Percentiles rank a stretch among this genome's conserved stretches.
Evolutionary conservation across 2,888 invertebrate genomes (phyloP).

Genomic region (Xiphydria camelus): DNA sequence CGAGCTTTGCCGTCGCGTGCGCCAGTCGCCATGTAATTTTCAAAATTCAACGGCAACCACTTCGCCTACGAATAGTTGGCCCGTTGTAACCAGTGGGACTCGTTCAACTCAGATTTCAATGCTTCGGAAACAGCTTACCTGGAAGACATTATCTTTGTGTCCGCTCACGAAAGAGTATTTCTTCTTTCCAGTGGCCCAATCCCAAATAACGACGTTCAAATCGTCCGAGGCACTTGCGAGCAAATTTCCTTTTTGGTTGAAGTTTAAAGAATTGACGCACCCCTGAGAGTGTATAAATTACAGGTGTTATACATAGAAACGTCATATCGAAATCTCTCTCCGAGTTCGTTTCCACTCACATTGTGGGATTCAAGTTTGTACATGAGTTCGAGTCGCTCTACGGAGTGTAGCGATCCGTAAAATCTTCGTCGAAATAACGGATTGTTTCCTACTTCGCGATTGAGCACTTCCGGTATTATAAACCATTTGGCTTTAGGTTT

Average conservation of each 20-base stretch:
- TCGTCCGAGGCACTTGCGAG: constrained; percentile 93
- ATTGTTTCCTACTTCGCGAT: constrained; percentile 67
- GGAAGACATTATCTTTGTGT: constrained; percentile 87
- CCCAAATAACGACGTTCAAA: constrained; percentile 83
- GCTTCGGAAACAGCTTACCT: no score
- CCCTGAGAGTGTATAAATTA: constrained; percentile 58
- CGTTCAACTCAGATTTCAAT: no score
- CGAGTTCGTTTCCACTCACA: no score
- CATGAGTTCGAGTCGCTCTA: constrained; percentile 80
- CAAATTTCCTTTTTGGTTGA: constrained; percentile 76
- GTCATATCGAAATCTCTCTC: no score
- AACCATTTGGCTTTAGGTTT: constrained; percentile 72
- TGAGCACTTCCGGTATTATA: constrained; percentile 68
- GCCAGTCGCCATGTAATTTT: constrained; percentile 84
- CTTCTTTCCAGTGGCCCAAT: constrained; percentile 78
- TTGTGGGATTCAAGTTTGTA: constrained; percentile 78
- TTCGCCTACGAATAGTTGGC: constrained; percentile 65
- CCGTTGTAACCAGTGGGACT: no score
- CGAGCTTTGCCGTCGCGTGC: constrained; percentile 87
- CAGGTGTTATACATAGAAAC: no score
- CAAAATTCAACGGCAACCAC: constrained; percentile 79
- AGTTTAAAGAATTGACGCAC: constrained; percentile 91
- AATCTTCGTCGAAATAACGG: constrained; percentile 70
- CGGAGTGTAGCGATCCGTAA: constrained; percentile 80
- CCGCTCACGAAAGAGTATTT: constrained; percentile 75